Percentiles rank a stretch among this genome's conserved stretches.
phyloP scores from a whole-genome alignment of 2,797 vertebrate genomes.

The Clarias platycephalus region DNA sequence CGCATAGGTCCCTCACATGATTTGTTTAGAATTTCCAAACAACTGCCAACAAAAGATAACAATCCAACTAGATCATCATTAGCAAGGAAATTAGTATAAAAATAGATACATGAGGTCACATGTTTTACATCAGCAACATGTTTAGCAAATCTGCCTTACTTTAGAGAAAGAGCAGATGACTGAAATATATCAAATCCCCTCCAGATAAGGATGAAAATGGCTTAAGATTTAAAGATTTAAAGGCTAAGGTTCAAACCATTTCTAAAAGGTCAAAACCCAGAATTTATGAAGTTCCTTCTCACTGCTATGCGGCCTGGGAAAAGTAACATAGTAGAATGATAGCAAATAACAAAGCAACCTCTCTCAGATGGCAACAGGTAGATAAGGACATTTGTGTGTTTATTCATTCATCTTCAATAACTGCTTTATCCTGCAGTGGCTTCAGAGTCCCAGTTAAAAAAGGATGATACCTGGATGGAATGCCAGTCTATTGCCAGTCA shows the following conservation, averaged over 20 bases:
- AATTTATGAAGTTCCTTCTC: neutral
- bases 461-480: neutral
- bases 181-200: neutral
- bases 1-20: neutral
- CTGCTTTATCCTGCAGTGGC: neutral
- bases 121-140: constrained; percentile 13
- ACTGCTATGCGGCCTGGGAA: neutral
- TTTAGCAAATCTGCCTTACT: neutral
- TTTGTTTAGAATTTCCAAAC: neutral
- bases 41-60: constrained; percentile 7
- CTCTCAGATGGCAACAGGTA: neutral
- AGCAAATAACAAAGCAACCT: neutral
- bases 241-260: neutral
- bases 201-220: constrained; percentile 5
- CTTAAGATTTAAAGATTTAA: neutral
- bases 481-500: neutral
- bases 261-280: neutral
- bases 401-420: neutral
- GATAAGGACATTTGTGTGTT: neutral
- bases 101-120: neutral
- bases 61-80: neutral
- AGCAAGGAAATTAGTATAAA: neutral
- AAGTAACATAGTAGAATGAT: neutral
- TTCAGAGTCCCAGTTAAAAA: neutral
- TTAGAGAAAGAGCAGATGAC: neutral